phyloP scores from a whole-genome alignment of 2,888 invertebrate genomes.

The Agonopterix subpropinquella region DNA sequence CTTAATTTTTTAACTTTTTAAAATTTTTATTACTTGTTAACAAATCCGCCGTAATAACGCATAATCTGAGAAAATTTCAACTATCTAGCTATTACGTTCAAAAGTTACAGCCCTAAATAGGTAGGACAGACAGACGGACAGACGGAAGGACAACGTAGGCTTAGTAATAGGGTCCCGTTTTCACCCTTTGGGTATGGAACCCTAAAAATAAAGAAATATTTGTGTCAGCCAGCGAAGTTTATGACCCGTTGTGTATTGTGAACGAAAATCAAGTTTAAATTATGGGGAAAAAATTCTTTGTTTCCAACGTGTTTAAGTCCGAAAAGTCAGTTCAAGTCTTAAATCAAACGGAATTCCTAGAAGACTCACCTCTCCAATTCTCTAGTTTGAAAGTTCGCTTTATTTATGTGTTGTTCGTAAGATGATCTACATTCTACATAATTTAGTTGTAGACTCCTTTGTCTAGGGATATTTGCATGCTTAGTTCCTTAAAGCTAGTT shows the following conservation, averaged over 20 bases:
- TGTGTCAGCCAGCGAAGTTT: constrained; percentile 46
- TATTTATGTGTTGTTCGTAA: constrained; percentile 15
- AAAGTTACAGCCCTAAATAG: no score
- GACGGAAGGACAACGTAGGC: no score
- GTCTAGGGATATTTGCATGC: background rate
- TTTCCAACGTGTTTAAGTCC: constrained; percentile 33
- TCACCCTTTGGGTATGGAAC: no score
- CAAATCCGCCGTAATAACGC: no score
- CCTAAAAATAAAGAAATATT: constrained; percentile 52
- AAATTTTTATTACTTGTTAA: no score
- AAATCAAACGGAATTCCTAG: constrained; percentile 7
- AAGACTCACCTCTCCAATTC: constrained; percentile 16
- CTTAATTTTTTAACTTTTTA: no score
- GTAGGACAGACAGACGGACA: no score
- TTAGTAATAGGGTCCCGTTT: no score
- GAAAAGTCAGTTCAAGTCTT: constrained; percentile 25
- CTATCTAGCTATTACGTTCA: no score
- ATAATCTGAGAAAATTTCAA: no score
- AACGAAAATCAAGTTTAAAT: constrained; percentile 32
- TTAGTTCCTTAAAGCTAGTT: background rate
- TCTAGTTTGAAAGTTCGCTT: constrained; percentile 2
- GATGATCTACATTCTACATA: constrained; percentile 7
- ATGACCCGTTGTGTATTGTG: constrained; percentile 55
- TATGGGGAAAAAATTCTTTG: constrained; percentile 46
- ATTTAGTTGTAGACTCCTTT: background rate